Conservation (phyloP, 2,797 vertebrate genomes). For the Gadopsis bispinosus region DNA sequence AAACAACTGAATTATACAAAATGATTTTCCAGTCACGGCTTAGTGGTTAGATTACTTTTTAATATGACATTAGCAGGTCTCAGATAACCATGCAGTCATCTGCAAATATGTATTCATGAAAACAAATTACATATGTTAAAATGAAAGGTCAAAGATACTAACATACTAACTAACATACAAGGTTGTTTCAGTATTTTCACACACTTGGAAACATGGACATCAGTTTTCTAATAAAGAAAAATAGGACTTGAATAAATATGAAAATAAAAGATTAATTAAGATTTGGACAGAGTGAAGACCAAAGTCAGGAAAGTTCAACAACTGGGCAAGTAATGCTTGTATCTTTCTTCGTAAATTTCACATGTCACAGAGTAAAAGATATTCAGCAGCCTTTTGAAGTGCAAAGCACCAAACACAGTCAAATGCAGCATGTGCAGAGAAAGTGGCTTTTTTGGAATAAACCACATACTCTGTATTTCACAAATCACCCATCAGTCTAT, state of each 20-base stretch:
- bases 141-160: not conserved
- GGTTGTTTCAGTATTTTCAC: not conserved
- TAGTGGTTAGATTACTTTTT: not conserved
- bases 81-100: not conserved
- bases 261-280: not conserved
- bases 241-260: not conserved
- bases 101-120: not conserved
- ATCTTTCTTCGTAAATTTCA: not conserved
- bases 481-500: not conserved
- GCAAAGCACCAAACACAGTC: not conserved
- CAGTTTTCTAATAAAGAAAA: not conserved
- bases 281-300: not conserved
- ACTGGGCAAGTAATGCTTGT: not conserved
- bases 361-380: not conserved
- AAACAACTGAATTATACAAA: not conserved
- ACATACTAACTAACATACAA: not conserved
- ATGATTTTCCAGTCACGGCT: not conserved
- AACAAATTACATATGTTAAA: not conserved
- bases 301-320: not conserved
- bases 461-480: not conserved
- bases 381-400: not conserved
- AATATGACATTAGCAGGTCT: not conserved
- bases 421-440: not conserved
- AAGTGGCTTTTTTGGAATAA: slow-evolving; percentile 9
- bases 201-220: not conserved